These are phyloP conservation scores for Nomada fucata DNA, from an alignment of 2,888 invertebrate species.

Conservation along the genomic window DNA sequence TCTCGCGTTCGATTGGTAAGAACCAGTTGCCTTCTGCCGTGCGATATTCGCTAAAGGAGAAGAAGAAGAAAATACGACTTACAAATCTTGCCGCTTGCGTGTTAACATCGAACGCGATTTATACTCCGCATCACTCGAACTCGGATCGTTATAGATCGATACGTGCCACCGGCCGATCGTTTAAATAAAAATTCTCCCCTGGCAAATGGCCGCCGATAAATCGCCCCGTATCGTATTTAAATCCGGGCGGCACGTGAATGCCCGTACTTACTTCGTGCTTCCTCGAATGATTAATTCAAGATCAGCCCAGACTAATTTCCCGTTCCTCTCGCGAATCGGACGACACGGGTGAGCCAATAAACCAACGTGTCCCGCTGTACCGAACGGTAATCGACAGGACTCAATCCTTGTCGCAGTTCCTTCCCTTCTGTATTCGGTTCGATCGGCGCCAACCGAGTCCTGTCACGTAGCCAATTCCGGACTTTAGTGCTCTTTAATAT, in stretches of 20 bases:
- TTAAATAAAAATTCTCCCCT: background rate
- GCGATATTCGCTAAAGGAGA: too few species aligned
- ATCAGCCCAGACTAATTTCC: constrained; percentile 32
- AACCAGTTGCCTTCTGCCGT: too few species aligned
- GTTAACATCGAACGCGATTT: too few species aligned
- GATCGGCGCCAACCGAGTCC: constrained; percentile 40
- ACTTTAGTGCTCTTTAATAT: constrained; percentile 46
- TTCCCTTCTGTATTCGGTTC: background rate
- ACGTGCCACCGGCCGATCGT: background rate
- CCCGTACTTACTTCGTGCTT: background rate
- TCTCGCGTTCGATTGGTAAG: too few species aligned
- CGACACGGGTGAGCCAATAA: constrained; percentile 33
- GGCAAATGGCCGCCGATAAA: constrained; percentile 30
- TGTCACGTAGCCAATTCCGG: constrained; percentile 61
- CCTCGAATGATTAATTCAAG: constrained; percentile 35
- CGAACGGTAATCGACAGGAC: constrained; percentile 52
- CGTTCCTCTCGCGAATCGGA: constrained; percentile 32
- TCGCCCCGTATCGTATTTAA: constrained; percentile 42
- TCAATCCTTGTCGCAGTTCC: constrained; percentile 60
- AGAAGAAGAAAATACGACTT: too few species aligned
- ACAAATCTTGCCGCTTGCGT: too few species aligned
- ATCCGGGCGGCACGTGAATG: constrained; percentile 25
- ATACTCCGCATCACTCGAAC: too few species aligned
- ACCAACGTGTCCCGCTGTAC: constrained; percentile 52
- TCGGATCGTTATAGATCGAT: too few species aligned